Evolutionary conservation across 2,797 vertebrate genomes (phyloP).

Genomic region (Sebastolobus altivelis): DNA sequence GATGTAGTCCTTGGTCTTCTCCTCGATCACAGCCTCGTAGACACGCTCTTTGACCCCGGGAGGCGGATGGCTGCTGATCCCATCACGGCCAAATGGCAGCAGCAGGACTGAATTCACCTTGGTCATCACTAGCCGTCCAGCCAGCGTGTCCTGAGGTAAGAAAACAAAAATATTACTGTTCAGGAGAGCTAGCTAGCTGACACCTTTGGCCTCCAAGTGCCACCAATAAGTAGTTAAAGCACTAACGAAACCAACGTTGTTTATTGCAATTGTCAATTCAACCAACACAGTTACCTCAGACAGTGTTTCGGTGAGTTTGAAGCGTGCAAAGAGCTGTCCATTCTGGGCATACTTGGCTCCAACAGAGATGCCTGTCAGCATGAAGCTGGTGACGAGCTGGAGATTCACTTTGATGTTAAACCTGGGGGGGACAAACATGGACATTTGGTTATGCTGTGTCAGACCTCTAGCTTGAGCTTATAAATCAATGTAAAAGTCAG

Average conservation of each 20-base stretch:
- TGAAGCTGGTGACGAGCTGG: slow-evolving; percentile 98
- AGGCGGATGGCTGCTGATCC: slow-evolving; percentile 87
- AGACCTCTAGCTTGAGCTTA: neutral
- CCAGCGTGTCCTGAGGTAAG: slow-evolving; percentile 90
- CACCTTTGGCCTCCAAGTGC: neutral
- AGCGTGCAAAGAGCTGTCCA: slow-evolving; percentile 97
- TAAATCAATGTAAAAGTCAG: neutral
- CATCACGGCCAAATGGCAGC: slow-evolving; percentile 93
- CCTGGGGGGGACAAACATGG: slow-evolving; percentile 77
- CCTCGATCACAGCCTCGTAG: slow-evolving; percentile 97
- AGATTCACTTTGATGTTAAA: slow-evolving; percentile 99
- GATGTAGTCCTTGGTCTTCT: slow-evolving; percentile 99
- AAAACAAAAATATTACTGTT: neutral
- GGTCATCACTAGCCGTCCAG: slow-evolving; percentile 98
- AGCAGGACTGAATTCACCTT: slow-evolving; percentile 98
- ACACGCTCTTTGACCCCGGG: slow-evolving; percentile 97
- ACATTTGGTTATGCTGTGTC: slow-evolving; percentile 20
- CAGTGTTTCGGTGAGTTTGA: slow-evolving; percentile 97
- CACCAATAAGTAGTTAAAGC: neutral
- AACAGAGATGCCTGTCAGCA: slow-evolving; percentile 98
- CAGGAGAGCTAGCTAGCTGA: neutral
- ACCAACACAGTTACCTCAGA: slow-evolving; percentile 86
- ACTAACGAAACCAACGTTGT: neutral
- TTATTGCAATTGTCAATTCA: neutral
- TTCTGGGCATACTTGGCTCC: slow-evolving; percentile 99